phyloP scores from a whole-genome alignment of 2,113 vertebrate genomes.

The Helogale parvula region DNA sequence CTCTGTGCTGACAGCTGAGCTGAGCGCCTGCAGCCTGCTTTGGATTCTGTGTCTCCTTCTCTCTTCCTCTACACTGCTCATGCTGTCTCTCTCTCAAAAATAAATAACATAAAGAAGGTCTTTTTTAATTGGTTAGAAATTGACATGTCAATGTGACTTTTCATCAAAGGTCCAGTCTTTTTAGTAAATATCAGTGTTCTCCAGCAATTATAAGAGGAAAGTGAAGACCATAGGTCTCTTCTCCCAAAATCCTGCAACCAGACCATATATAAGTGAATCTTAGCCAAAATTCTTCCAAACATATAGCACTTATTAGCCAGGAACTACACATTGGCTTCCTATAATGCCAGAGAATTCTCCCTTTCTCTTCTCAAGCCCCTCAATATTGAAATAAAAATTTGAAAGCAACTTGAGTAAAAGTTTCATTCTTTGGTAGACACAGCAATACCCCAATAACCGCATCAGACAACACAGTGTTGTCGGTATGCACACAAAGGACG shows the following conservation, averaged over 20 bases:
- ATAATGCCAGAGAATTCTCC: background rate
- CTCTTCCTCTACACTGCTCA: too few species aligned
- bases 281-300: background rate
- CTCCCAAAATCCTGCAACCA: background rate
- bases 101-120: too few species aligned
- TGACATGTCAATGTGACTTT: background rate
- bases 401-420: background rate
- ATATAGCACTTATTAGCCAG: background rate
- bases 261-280: background rate
- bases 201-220: background rate
- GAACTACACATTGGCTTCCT: background rate
- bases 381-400: background rate
- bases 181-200: background rate
- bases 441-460: background rate
- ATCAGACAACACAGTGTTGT: background rate
- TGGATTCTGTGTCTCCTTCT: too few species aligned
- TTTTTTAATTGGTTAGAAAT: background rate
- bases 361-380: background rate
- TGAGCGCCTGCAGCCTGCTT: too few species aligned
- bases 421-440: background rate
- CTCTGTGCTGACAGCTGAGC: too few species aligned
- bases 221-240: background rate
- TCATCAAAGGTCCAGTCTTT: background rate
- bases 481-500: background rate
- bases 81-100: too few species aligned